Conservation (phyloP, 2,888 invertebrate species). For the Tipula lateralis region DNA sequence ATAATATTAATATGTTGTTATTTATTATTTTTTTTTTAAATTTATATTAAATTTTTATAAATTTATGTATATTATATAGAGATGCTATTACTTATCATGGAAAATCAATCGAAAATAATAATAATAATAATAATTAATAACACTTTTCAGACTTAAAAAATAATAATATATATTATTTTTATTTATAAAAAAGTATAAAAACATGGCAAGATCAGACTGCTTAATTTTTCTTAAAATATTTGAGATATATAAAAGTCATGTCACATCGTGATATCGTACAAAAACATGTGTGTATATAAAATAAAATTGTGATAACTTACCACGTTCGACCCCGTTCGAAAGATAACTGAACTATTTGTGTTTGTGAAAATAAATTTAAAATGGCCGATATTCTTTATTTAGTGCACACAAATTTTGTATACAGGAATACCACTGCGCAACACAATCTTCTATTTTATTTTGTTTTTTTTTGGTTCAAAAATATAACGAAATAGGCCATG, state of each 20-base stretch:
- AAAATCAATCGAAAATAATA: neutral
- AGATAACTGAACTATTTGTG: neutral
- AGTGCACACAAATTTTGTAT: neutral
- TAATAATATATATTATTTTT: neutral
- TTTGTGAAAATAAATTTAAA: neutral
- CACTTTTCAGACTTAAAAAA: constrained; percentile 1
- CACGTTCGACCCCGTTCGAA: neutral
- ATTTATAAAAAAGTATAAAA: constrained; percentile 19
- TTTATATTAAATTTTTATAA: neutral
- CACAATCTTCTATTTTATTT: neutral
- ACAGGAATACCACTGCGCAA: neutral
- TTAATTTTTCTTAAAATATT: neutral
- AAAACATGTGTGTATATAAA: neutral
- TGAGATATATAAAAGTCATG: neutral
- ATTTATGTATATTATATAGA: neutral
- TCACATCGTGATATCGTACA: neutral
- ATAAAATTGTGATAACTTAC: neutral
- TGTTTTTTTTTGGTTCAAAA: neutral
- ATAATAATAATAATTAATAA: neutral
- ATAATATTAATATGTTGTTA: neutral
- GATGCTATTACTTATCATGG: constrained; percentile 19
- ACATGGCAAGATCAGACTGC: constrained; percentile 24
- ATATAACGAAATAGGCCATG: neutral
- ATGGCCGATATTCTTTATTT: neutral
- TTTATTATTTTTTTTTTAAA: neutral